Evolutionary conservation across 2,888 invertebrate genomes (phyloP).

Genomic region (Metacarcinus magister): DNA sequence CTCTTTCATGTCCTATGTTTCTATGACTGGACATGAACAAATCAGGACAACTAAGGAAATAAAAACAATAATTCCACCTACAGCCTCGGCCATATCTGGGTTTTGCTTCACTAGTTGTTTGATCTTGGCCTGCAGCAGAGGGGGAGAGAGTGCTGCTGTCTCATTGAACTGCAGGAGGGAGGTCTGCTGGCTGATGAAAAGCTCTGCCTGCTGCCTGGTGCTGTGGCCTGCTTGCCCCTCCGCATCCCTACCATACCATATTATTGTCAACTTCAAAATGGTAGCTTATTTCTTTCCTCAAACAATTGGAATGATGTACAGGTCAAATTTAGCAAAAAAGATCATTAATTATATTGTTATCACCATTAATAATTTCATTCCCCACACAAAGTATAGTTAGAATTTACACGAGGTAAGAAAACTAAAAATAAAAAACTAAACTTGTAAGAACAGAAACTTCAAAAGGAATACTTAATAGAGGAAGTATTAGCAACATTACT

Average conservation of each 20-base stretch:
- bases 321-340: neutral
- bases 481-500: neutral
- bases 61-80: neutral
- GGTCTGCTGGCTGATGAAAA: constrained; percentile 81
- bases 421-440: neutral
- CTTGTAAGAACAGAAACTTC: neutral
- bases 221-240: constrained; percentile 69
- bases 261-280: neutral
- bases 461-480: neutral
- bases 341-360: neutral
- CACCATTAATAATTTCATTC: neutral
- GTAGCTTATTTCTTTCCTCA: neutral
- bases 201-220: constrained; percentile 81
- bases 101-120: constrained; percentile 90
- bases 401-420: neutral
- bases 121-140: constrained; percentile 92
- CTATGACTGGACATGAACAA: neutral
- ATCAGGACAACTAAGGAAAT: neutral
- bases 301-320: neutral
- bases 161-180: constrained; percentile 82
- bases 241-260: constrained; percentile 57
- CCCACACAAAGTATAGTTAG: neutral
- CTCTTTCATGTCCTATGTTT: neutral
- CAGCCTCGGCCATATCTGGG: constrained; percentile 91
- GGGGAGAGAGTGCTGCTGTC: constrained; percentile 87